Evolutionary conservation across 2,888 invertebrate genomes (phyloP), one percentile per base, ranked within the genome.

Genomic region (Operophtera brumata): DNA sequence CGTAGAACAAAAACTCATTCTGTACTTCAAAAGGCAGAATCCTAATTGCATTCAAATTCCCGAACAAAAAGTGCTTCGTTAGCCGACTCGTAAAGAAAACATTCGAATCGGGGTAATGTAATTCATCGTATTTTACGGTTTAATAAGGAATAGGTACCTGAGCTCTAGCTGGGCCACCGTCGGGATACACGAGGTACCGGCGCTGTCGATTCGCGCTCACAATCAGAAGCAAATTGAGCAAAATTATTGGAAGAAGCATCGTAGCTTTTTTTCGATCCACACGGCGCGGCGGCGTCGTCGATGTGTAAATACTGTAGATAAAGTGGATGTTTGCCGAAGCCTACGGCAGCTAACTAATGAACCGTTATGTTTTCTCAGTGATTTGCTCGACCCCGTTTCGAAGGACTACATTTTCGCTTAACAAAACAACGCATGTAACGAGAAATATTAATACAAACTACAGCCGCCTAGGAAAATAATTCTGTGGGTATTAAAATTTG

Each of bases 111-210:
- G 75, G 74, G 70, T 73, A 76, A 78, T 77, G 78, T 79, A 81
- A 82, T 85, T 84, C 82, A 80, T 41, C 54, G 47, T 52, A 46
- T 41, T 47, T 30, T 20, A 40, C 34, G 44, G 6, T 41, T n/a
- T 34, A 34, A 34, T 30, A 9, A 4, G 30, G 30, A 9, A 30
- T 30, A 10, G 6, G 4, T 40, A 93, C 93, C 90, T 93, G 92
- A 40, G 92, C 85, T 82, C 92, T 85, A 46, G 92, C 92, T 1
- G 91, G 91, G 5, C 91, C 88, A 39, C 92, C 92, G 61, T 91
- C 88, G 7, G 92, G 91, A 71, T 91, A 93, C n/a, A 92, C 85
- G 46, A 93, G 82, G 67, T 90, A 91, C 54, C 93, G 80, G 65
- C 83, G 91, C 56, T 91, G 85, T 58, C 92, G 81, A 47, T 70